Conservation (phyloP, 2,113 vertebrate genomes). For the Hemibagrus wyckioides region DNA sequence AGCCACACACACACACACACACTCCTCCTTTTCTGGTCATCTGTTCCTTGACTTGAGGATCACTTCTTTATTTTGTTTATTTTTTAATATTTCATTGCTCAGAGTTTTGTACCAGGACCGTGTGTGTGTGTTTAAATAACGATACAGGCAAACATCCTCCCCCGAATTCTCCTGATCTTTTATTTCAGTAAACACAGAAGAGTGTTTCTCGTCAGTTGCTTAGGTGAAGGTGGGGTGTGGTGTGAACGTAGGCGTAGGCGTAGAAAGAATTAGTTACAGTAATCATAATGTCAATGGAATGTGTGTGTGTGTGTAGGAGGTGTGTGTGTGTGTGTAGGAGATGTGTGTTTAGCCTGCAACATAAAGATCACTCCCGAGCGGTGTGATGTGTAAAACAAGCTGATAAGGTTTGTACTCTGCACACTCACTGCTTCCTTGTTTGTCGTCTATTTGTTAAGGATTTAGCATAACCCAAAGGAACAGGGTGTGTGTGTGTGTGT, state of each 20-base stretch:
- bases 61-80: not conserved
- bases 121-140: not conserved
- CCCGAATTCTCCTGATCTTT: no score
- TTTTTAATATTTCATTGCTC: not conserved
- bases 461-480: conserved; percentile 10
- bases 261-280: not conserved
- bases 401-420: not conserved
- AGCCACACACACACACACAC: not conserved
- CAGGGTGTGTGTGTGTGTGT: not conserved
- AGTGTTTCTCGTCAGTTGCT: not conserved
- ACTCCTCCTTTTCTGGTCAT: not conserved
- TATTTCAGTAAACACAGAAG: not conserved
- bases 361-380: not conserved
- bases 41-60: not conserved
- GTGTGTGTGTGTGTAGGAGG: not conserved
- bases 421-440: not conserved
- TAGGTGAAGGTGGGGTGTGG: not conserved
- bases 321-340: not conserved
- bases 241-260: not conserved
- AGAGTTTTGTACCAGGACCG: not conserved
- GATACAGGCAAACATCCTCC: not conserved
- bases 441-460: conserved; percentile 2
- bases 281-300: not conserved
- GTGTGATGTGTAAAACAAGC: conserved; percentile 5
- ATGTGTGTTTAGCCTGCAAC: not conserved